phyloP scores from a whole-genome alignment of 2,888 invertebrate genomes.

The Malacosoma neustria region DNA sequence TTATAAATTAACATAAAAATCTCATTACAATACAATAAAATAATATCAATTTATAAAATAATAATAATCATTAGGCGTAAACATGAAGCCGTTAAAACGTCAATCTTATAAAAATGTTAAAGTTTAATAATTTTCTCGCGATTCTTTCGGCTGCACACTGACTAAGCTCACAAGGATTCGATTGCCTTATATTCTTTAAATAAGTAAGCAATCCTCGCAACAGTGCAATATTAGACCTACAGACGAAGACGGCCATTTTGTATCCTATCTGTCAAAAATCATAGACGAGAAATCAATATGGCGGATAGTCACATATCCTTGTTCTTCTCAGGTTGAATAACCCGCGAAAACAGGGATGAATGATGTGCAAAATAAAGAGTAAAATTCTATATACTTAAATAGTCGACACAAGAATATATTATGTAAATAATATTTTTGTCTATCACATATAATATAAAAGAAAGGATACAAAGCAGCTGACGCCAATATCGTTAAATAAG shows the following conservation, averaged over 20 bases:
- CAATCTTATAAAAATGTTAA: conserved; percentile 27
- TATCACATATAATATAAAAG: too few species aligned
- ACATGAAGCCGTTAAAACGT: conserved; percentile 49
- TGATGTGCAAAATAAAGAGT: too few species aligned
- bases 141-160: not conserved
- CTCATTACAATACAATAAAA: conserved; percentile 30
- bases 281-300: not conserved
- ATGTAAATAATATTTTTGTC: too few species aligned
- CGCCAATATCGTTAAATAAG: conserved; percentile 20
- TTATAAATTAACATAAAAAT: conserved; percentile 58
- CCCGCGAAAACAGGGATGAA: not conserved
- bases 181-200: conserved; percentile 55
- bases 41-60: conserved; percentile 42
- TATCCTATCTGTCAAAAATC: not conserved
- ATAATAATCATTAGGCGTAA: conserved; percentile 41
- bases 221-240: conserved; percentile 28
- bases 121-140: conserved; percentile 16
- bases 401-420: too few species aligned
- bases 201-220: conserved; percentile 58
- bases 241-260: conserved; percentile 14
- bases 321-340: not conserved
- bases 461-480: not conserved
- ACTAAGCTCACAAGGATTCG: conserved; percentile 32
- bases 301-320: too few species aligned
- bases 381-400: too few species aligned